Conservation (phyloP, 2,797 vertebrate genomes). For the Sebastes umbrosus region DNA sequence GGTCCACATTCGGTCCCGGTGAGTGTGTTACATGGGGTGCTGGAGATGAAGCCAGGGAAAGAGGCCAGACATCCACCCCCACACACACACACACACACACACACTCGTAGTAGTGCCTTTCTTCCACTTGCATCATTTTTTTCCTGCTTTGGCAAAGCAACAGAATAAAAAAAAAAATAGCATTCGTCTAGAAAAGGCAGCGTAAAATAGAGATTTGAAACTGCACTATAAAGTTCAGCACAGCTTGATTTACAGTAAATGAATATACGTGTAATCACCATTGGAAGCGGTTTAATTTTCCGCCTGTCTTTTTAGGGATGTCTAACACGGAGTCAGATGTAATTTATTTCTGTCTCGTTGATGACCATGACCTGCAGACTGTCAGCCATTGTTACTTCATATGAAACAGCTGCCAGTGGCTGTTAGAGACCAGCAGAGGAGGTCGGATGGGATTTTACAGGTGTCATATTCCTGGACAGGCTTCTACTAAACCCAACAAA, state of each 20-base stretch:
- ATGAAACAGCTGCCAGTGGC: slow-evolving; percentile 61
- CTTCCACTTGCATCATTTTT: slow-evolving; percentile 73
- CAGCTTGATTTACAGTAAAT: slow-evolving; percentile 11
- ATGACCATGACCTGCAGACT: slow-evolving; percentile 65
- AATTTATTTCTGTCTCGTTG: slow-evolving; percentile 55
- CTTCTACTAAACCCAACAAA: slow-evolving; percentile 6
- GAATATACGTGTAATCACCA: slow-evolving; percentile 7
- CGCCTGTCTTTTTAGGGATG: slow-evolving; percentile 33
- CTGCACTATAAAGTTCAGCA: slow-evolving; percentile 7
- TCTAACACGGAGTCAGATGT: slow-evolving; percentile 36
- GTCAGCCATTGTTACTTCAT: slow-evolving; percentile 69
- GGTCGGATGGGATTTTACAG: slow-evolving; percentile 64
- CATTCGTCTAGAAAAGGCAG: slow-evolving; percentile 11
- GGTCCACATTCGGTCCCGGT: slow-evolving; percentile 54
- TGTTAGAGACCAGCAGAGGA: slow-evolving; percentile 42
- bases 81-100: slow-evolving; percentile 50
- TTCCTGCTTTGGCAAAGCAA: slow-evolving; percentile 51
- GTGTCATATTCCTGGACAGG: slow-evolving; percentile 51
- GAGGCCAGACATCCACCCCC: slow-evolving; percentile 73
- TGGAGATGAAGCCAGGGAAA: slow-evolving; percentile 69
- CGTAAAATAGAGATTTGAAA: slow-evolving; percentile 36
- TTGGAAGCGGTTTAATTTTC: slow-evolving; percentile 30
- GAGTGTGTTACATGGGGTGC: slow-evolving; percentile 55
- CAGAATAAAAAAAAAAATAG: slow-evolving; percentile 28
- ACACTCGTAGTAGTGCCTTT: slow-evolving; percentile 63